Evolutionary conservation across 2,888 invertebrate species (phyloP), one percentile per base, ranked within the genome.

Genomic region (Flabesymbios commensalis): DNA sequence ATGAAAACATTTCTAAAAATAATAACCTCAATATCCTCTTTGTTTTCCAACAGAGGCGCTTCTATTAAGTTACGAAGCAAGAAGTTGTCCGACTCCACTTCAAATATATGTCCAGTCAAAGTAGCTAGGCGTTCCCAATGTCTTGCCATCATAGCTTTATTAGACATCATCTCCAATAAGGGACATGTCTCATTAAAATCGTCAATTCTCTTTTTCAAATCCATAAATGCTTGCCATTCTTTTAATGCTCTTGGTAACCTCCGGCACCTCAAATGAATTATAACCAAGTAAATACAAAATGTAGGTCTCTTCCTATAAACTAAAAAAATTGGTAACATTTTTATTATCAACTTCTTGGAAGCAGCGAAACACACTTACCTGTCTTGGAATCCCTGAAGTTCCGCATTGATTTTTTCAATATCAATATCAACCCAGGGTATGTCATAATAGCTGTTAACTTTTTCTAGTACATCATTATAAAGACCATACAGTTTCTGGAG

Each of bases 121-220:
- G 93, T 93, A 87, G 94, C 90, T 71, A 97, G 93, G 65, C 94
- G 87, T 78, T 94, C 93, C 97, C 97, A 97, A 83, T 97, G 97
- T 4, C 97, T 88, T 0, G 91, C 90, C 84, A 95, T 94, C 96
- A 97, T 96, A 0, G 96, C 95, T 82, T 93, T 94, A 83, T 97
- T 96, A 1, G 93, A 90, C 96, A 97, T 97, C 74, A 97, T 84
- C 81, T 97, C 97, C 67, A 97, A 85, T 29, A 97, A 85, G 0
- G 96, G 96, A 77, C 95, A 96, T 89, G 95, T 95, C 80, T 97
- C 97, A 81, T 95, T 96, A 83, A 97, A 97, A 79, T 97, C 96
- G 77, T 97, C 96, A 65, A 97, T 94, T 0, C 94, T 97, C 78
- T 94, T 93, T 81, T 96, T 94, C 51, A 97, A 86, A 0, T 96